Evolutionary conservation across 2,113 vertebrate genomes (phyloP).

Genomic region (Trichechus manatus): DNA sequence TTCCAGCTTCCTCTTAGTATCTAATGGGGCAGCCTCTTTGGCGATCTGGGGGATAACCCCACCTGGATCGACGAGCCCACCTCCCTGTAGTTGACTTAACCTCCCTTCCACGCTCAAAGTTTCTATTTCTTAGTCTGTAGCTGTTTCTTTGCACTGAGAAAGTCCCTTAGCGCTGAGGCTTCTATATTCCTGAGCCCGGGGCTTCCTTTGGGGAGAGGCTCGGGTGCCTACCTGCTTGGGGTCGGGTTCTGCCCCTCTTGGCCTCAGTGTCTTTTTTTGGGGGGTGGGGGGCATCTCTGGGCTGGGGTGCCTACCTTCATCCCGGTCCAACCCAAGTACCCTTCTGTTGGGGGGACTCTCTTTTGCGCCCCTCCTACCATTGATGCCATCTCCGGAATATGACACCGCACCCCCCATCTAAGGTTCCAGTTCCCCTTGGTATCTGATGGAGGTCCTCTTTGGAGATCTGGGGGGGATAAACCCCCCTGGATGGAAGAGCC

Average conservation of each 20-base stretch:
- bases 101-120: background rate
- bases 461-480: background rate
- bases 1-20: background rate
- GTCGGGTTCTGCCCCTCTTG: background rate
- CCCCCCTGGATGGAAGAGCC: background rate
- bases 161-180: background rate
- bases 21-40: background rate
- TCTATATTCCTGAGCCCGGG: background rate
- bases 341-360: background rate
- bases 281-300: background rate
- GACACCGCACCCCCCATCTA: too few species aligned
- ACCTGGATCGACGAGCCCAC: background rate
- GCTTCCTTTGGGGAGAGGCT: background rate
- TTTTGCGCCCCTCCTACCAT: background rate
- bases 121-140: background rate
- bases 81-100: background rate
- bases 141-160: background rate
- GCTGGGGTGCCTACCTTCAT: too few species aligned
- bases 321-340: background rate
- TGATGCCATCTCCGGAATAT: too few species aligned
- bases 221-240: background rate
- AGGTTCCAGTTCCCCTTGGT: too few species aligned
- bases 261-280: background rate
- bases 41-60: background rate
- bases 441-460: background rate